Base-by-base conservation (phyloP, 1,140 invertebrate species). In the Achroia grisella region DNA sequence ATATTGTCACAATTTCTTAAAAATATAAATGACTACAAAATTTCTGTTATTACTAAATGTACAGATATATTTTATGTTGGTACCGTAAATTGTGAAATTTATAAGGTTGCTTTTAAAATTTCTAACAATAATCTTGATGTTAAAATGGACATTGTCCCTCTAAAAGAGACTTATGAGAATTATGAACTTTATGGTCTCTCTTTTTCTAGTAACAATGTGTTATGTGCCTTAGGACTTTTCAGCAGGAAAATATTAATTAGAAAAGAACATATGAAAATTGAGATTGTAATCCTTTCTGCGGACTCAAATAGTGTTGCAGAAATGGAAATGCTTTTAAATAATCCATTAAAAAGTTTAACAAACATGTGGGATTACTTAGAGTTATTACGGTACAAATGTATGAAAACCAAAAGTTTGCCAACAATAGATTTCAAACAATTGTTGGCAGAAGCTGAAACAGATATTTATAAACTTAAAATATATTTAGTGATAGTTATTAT, bases 281-380 rank as follows among this genome's bases (percentile, higher is more conserved):
- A 73, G 27, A 30, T 78, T 5, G 43, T 71, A 30, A 61, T 68
- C 15, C 14, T 73, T 10, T 40, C 44, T 31, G 15, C 35, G 9
- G 54, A 65, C 39, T 42, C 43, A 10, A 52, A 52, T 36, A 14
- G 44, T 28, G 43, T 62, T 32, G 14, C n/a, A 10, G 44, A 68
- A 12, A 30, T 74, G 6, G 8, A 39, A 10, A 52, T 48, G 28
- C 44, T 84, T 3, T 11, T 76, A 10, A 46, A 65, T 11, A 84
- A 81, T 58, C 54, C 69, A 1, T 45, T 58, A 41, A 65, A 65
- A 42, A 64, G 53, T 33, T 56, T 84, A n/a, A 70, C 58, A 12
- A 29, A 78, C 12, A 48, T 62, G 14, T 78, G 69, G 71, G 80
- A 84, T 44, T 59, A 56, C n/a, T 54, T 84, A 39, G 76, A 80